Conservation (phyloP, 2,113 vertebrate species). For the Gavia stellata region DNA sequence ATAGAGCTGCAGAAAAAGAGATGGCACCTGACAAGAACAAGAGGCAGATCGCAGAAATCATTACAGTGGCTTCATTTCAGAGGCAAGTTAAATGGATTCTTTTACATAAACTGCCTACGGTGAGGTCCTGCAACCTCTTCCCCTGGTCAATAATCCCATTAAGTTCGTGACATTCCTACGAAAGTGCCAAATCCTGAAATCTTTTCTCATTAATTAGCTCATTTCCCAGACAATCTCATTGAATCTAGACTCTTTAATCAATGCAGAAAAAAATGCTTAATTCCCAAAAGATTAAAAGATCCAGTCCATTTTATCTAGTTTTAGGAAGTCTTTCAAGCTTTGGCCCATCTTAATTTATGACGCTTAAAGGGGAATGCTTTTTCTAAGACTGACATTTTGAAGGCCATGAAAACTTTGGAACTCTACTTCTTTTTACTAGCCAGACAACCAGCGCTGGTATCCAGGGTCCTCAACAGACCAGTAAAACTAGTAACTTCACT, state of each 20-base stretch:
- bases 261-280: not conserved
- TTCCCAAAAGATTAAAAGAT: not conserved
- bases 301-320: not conserved
- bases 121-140: not conserved
- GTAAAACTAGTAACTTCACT: not conserved
- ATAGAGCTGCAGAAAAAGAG: not conserved
- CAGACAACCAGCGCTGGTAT: not conserved
- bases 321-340: not conserved
- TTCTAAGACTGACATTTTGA: not conserved
- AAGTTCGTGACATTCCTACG: not conserved
- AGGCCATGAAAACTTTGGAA: not conserved
- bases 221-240: not conserved
- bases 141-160: not conserved
- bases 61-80: not conserved
- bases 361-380: not conserved
- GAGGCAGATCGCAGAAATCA: not conserved
- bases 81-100: not conserved
- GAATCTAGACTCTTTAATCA: not conserved
- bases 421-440: not conserved
- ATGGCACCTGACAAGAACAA: not conserved
- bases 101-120: not conserved
- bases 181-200: constrained; percentile 5
- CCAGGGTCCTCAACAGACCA: not conserved
- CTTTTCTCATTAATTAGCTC: not conserved
- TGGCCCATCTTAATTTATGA: not conserved